Evolutionary conservation across 2,888 invertebrate species (phyloP).

Genomic region (Drosophila silvestris): DNA sequence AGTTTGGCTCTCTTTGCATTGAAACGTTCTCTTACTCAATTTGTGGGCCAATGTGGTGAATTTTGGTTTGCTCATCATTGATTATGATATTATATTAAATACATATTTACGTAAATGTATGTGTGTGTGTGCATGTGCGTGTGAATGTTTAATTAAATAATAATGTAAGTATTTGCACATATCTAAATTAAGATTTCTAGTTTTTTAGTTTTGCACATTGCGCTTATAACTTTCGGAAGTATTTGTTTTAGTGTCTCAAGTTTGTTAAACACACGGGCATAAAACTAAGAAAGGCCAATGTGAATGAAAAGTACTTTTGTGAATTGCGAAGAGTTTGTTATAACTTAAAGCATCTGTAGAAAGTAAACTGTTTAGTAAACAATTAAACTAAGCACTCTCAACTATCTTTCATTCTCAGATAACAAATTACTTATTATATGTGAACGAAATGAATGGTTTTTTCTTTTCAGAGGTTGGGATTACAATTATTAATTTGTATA

Average conservation of each 20-base stretch:
- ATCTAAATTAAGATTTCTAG: neutral
- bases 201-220: neutral
- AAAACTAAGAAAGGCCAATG: neutral
- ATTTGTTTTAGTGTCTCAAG: neutral
- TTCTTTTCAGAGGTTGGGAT: neutral
- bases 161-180: neutral
- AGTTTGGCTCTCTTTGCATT: conserved; percentile 16
- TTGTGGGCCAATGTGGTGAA: conserved; percentile 35
- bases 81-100: conserved; percentile 37
- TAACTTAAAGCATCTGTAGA: neutral
- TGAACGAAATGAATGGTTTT: neutral
- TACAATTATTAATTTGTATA: conserved; percentile 12
- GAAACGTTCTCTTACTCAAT: conserved; percentile 32
- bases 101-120: conserved; percentile 3
- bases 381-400: neutral
- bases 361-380: neutral
- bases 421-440: neutral
- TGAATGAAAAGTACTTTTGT: neutral
- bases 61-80: conserved; percentile 45
- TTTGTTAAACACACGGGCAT: conserved; percentile 2
- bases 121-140: neutral
- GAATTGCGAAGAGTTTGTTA: neutral
- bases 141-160: neutral
- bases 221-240: neutral
- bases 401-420: neutral